Conservation (phyloP, 92 coral and sea anemone species). For the Epizoanthus illoricatus region DNA sequence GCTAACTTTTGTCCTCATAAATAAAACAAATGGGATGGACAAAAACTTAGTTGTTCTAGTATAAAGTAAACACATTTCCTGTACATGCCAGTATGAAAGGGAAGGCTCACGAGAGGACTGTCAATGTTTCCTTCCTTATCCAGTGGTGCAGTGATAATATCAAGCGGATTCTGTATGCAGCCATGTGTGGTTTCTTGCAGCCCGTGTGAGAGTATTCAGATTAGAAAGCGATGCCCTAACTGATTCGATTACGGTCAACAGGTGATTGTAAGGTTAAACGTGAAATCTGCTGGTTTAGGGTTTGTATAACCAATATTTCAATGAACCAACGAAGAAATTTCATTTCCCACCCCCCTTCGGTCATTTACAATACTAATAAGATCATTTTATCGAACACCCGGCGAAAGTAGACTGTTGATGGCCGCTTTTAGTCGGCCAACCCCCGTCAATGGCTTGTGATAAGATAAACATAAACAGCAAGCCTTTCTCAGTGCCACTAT, state of each 20-base stretch:
- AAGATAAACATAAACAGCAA: constrained; percentile 36
- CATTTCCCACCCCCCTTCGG: constrained; percentile 13
- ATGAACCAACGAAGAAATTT: neutral
- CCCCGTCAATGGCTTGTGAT: constrained; percentile 31
- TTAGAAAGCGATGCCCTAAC: constrained; percentile 21
- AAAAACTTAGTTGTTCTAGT: neutral
- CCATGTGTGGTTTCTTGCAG: neutral
- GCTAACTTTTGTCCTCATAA: too few relatives aligned
- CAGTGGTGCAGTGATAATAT: neutral
- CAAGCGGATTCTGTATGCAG: too few relatives aligned
- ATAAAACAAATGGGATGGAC: too few relatives aligned
- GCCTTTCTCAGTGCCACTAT: constrained; percentile 12
- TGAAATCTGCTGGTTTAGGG: neutral
- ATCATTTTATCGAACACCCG: neutral
- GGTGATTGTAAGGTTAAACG: neutral
- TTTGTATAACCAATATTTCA: neutral
- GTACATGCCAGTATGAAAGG: neutral
- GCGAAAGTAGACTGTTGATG: constrained; percentile 11
- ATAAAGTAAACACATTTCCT: constrained; percentile 9
- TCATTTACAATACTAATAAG: constrained; percentile 10
- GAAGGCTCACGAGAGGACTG: neutral
- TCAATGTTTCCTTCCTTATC: neutral
- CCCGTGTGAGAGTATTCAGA: constrained; percentile 29
- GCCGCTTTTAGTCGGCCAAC: constrained; percentile 15
- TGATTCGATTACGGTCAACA: constrained; percentile 31